Conservation (phyloP, 1,140 invertebrate genomes). For the Platyura marginata region DNA sequence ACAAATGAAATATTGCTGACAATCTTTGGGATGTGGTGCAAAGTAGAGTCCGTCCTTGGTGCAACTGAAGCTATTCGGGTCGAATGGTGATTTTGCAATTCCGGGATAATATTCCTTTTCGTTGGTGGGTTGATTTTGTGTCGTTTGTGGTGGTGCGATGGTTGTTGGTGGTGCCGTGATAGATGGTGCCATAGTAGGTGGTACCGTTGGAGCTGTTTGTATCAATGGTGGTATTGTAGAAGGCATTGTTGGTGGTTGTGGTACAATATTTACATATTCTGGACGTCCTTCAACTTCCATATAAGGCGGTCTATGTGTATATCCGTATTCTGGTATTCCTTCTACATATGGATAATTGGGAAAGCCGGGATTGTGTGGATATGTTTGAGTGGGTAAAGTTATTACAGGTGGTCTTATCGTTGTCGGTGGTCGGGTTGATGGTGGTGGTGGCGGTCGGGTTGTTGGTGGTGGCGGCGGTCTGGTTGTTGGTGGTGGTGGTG, state of each 20-base stretch:
- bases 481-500: no score
- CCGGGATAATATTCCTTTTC: not conserved
- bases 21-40: slow-evolving; percentile 16
- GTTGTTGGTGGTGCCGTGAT: not conserved
- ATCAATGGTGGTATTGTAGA: not conserved
- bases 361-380: no score
- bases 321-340: no score
- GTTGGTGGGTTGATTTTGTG: not conserved
- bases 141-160: not conserved
- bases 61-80: slow-evolving; percentile 14
- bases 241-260: not conserved
- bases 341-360: no score
- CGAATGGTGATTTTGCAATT: slow-evolving; percentile 6
- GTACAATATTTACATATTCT: not conserved
- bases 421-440: no score
- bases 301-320: no score
- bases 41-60: slow-evolving; percentile 19
- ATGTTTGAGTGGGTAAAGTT: no score
- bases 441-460: no score
- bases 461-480: no score
- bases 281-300: no score
- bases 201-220: not conserved
- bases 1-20: slow-evolving; percentile 15
- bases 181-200: not conserved
- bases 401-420: no score